Conservation (phyloP, 2,113 vertebrate genomes). For the Apaloderma vittatum region DNA sequence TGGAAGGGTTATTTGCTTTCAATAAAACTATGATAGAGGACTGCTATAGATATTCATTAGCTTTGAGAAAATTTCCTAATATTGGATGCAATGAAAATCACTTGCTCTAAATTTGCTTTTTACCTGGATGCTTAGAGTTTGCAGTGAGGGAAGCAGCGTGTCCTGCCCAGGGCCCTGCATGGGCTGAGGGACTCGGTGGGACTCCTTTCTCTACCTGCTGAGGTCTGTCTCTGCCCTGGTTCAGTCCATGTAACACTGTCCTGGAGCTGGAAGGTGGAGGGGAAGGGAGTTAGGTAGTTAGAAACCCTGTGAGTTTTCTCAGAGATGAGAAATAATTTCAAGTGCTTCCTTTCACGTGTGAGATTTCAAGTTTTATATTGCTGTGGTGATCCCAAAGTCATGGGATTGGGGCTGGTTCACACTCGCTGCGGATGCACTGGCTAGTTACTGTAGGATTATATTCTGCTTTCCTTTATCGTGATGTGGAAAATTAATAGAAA, state of each 20-base stretch:
- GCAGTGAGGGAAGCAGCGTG: not conserved
- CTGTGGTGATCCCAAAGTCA: not conserved
- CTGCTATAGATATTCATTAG: not conserved
- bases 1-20: not conserved
- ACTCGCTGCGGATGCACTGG: not conserved
- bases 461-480: not conserved
- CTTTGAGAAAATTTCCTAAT: not conserved
- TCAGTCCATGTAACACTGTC: accelerated
- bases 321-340: not conserved
- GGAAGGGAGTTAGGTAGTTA: not conserved
- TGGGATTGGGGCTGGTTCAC: not conserved
- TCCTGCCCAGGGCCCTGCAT: not conserved
- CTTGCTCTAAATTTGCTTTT: not conserved
- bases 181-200: accelerated
- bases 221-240: not conserved
- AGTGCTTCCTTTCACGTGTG: not conserved
- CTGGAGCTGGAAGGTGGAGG: not conserved
- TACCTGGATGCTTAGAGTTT: not conserved
- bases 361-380: not conserved
- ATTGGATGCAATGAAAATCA: not conserved
- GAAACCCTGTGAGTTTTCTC: not conserved
- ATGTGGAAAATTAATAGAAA: not conserved
- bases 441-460: not conserved
- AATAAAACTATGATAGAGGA: not conserved
- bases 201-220: not conserved